Conservation (phyloP, 2,797 vertebrate genomes). For the Eremophila alpestris region DNA sequence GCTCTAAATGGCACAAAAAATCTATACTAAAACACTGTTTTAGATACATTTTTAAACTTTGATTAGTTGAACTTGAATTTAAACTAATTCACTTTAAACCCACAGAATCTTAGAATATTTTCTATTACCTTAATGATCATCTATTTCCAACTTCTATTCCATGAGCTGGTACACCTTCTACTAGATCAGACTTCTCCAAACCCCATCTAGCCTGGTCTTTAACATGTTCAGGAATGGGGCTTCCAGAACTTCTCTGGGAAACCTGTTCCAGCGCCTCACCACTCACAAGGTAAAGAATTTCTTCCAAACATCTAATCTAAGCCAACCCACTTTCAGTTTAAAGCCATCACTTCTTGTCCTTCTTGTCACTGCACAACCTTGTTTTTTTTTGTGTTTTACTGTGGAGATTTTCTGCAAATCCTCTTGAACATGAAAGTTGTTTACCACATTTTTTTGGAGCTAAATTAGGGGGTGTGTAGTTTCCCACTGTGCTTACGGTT, state of each 20-base stretch:
- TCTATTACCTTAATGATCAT: background rate
- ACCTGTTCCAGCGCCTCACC: background rate
- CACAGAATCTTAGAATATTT: background rate
- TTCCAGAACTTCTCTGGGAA: background rate
- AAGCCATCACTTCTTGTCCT: accelerated
- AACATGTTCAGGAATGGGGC: background rate
- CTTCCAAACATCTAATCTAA: background rate
- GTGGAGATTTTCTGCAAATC: background rate
- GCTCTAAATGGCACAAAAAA: background rate
- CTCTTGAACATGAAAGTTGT: background rate
- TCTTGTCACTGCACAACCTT: background rate
- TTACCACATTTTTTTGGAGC: background rate
- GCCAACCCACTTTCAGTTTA: background rate
- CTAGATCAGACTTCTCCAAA: background rate
- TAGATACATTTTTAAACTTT: background rate
- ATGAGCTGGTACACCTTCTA: background rate
- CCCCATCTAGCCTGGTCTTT: background rate
- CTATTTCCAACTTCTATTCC: background rate
- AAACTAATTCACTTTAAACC: background rate
- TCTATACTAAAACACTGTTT: background rate
- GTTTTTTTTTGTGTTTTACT: background rate
- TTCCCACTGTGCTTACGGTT: background rate
- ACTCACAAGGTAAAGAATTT: background rate
- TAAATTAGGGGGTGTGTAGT: background rate
- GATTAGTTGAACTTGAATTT: background rate